phyloP scores from a whole-genome alignment of 2,113 vertebrate genomes.

The Hippocampus mohnikei region DNA sequence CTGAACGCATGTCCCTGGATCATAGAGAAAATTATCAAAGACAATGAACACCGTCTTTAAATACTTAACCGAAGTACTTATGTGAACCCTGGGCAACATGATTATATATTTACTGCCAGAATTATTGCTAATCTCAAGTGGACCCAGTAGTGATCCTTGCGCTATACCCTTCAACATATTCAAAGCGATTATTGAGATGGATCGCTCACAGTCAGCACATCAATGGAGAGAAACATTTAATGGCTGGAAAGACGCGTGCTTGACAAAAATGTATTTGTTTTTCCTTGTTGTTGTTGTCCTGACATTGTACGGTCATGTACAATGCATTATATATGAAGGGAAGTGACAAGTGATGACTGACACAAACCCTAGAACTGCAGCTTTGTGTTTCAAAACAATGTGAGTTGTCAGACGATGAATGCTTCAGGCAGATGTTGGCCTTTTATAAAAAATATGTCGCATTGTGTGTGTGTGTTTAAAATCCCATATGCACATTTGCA shows the following conservation, averaged over 20 bases:
- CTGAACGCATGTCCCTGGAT: neutral
- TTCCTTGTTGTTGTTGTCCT: neutral
- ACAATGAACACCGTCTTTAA: neutral
- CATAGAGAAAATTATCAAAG: neutral
- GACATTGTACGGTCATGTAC: constrained; percentile 18
- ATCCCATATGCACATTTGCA: neutral
- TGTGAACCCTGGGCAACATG: neutral
- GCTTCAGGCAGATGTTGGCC: constrained; percentile 25
- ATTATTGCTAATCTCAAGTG: too few species aligned
- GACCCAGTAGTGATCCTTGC: neutral
- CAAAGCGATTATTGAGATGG: neutral
- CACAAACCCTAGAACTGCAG: neutral
- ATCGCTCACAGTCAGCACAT: neutral
- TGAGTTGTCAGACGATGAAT: neutral
- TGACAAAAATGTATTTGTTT: neutral
- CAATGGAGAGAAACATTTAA: neutral
- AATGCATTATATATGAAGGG: constrained; percentile 17
- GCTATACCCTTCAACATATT: neutral
- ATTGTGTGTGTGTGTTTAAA: neutral
- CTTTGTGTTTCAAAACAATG: constrained; percentile 11
- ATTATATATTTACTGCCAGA: neutral
- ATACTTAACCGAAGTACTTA: neutral
- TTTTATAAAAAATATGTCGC: constrained; percentile 28
- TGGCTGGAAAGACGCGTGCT: neutral
- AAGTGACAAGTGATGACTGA: constrained; percentile 1